Conservation (phyloP, 2,113 vertebrate genomes). For the Baryphthengus martii region DNA sequence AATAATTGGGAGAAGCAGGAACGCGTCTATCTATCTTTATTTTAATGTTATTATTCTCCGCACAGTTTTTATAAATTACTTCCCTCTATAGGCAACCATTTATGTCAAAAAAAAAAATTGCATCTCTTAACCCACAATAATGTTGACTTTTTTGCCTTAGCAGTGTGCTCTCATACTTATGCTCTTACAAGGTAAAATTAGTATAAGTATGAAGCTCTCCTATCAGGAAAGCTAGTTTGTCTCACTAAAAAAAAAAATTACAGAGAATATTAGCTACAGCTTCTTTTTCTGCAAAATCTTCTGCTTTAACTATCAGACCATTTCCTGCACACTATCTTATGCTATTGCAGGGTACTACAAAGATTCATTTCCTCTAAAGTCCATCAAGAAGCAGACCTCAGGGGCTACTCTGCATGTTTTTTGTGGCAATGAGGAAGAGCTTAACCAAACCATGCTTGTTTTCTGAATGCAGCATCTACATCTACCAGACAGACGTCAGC, state of each 20-base stretch:
- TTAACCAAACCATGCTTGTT: not conserved
- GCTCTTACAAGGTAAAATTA: slow-evolving; percentile 13
- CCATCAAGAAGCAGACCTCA: not conserved
- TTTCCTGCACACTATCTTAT: slow-evolving; percentile 6
- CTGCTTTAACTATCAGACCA: slow-evolving; percentile 37
- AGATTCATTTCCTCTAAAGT: not conserved
- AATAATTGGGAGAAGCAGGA: not conserved
- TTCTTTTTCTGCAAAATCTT: slow-evolving; percentile 48
- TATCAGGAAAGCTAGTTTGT: slow-evolving; percentile 4
- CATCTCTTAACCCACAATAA: slow-evolving; percentile 33
- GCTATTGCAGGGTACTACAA: not conserved
- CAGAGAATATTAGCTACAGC: slow-evolving; percentile 34
- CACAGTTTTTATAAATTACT: slow-evolving; percentile 1
- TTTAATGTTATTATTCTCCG: not conserved
- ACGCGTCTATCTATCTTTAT: not conserved
- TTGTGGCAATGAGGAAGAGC: not conserved
- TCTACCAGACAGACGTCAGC: not conserved
- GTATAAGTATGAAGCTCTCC: slow-evolving; percentile 62
- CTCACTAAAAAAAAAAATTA: slow-evolving; percentile 33
- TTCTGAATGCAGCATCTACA: not conserved
- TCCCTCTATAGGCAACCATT: not conserved
- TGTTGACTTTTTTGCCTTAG: slow-evolving; percentile 13
- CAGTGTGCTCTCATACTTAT: not conserved
- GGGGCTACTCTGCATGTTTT: not conserved
- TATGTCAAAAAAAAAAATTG: not conserved